Evolutionary conservation across 1,140 invertebrate genomes (phyloP).

Genomic region (Hypothenemus hampei): DNA sequence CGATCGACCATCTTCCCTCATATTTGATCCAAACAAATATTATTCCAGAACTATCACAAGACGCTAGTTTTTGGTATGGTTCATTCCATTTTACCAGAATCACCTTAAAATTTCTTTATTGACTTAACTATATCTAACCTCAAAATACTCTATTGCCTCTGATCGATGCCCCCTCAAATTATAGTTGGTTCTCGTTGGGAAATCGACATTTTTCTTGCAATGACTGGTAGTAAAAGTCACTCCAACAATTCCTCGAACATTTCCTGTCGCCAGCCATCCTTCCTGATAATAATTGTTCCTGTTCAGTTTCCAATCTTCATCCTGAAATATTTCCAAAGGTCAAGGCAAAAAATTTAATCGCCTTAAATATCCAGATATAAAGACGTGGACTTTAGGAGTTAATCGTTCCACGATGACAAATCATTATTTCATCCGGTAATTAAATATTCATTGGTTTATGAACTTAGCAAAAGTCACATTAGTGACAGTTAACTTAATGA

Average conservation of each 20-base stretch:
- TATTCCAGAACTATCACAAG: conserved; percentile 95
- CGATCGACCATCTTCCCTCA: conserved; percentile 97
- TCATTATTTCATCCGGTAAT: too few species aligned
- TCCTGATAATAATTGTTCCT: conserved; percentile 95
- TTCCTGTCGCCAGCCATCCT: conserved; percentile 96
- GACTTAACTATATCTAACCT: neutral
- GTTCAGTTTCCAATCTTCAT: conserved; percentile 90
- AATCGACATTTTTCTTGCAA: conserved; percentile 74
- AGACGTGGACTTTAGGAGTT: too few species aligned
- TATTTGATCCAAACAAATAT: conserved; percentile 99
- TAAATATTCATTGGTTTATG: too few species aligned
- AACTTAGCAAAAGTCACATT: too few species aligned
- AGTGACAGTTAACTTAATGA: too few species aligned
- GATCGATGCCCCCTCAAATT: conserved; percentile 94
- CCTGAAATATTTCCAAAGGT: too few species aligned
- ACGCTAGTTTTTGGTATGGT: conserved; percentile 96
- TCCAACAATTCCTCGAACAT: conserved; percentile 88
- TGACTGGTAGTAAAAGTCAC: conserved; percentile 94
- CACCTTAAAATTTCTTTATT: conserved; percentile 57
- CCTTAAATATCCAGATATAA: too few species aligned
- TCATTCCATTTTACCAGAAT: conserved; percentile 98
- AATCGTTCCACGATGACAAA: too few species aligned
- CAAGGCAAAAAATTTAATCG: too few species aligned
- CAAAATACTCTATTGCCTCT: conserved; percentile 61
- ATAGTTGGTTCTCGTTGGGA: conserved; percentile 91